Percentiles rank a stretch among this genome's conserved stretches.
Conservation (phyloP, 2,797 vertebrate species). For the Acanthiza pusilla region DNA sequence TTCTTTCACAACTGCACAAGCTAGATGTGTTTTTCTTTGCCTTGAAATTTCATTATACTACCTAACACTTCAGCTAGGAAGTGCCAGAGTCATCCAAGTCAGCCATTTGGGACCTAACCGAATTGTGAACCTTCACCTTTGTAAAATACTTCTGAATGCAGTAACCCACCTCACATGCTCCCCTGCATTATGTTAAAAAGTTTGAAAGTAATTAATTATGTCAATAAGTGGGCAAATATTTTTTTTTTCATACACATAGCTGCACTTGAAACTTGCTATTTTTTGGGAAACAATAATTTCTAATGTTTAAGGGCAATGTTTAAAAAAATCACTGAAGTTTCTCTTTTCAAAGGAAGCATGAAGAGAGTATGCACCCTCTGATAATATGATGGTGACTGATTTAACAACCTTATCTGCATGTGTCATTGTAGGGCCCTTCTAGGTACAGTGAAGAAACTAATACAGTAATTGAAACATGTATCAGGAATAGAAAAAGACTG, state of each 20-base stretch:
- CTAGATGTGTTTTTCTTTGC: not conserved
- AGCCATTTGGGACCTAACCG: not conserved
- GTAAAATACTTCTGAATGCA: not conserved
- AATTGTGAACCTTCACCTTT: not conserved
- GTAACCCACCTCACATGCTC: not conserved
- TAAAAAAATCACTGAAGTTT: not conserved
- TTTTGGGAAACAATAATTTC: slow-evolving; percentile 33
- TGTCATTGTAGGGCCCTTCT: not conserved
- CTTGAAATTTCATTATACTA: slow-evolving; percentile 29
- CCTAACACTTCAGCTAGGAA: not conserved
- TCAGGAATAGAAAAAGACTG: not conserved
- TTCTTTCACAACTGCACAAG: slow-evolving; percentile 6
- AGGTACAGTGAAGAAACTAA: not conserved
- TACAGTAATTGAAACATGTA: not conserved
- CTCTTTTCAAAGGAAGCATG: slow-evolving; percentile 1
- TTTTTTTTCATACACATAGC: not conserved
- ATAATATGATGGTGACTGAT: not conserved
- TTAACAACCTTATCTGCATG: not conserved
- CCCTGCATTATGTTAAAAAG: not conserved
- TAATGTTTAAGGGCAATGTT: not conserved
- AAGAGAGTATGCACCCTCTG: not conserved
- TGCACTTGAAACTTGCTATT: not conserved
- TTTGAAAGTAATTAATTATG: not conserved
- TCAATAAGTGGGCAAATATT: not conserved
- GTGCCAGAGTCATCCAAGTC: not conserved